phyloP scores from a whole-genome alignment of 2,113 vertebrate genomes.

The Amia ocellicauda region DNA sequence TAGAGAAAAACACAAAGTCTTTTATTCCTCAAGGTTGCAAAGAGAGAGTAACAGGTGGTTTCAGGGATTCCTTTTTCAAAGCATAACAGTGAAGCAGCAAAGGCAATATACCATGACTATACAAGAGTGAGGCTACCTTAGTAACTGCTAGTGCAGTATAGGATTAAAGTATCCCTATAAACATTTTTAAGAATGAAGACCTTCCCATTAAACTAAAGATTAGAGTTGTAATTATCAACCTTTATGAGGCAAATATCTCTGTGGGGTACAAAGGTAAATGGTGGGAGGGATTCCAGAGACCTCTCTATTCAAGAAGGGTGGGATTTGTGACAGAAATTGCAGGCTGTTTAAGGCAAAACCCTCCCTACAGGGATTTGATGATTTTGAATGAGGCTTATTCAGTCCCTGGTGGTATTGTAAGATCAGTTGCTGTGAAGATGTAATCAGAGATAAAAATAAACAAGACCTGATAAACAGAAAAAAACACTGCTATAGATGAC shows the following conservation, averaged over 20 bases:
- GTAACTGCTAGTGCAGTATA: too few relatives aligned
- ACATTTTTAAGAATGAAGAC: too few relatives aligned
- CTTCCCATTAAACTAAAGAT: too few relatives aligned
- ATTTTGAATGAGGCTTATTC: constrained; percentile 13
- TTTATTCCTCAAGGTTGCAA: too few relatives aligned
- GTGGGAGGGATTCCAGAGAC: background rate
- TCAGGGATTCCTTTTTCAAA: too few relatives aligned
- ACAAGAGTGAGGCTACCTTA: too few relatives aligned
- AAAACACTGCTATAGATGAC: too few relatives aligned
- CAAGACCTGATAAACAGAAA: background rate
- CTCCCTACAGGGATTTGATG: constrained; percentile 6
- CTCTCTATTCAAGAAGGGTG: background rate
- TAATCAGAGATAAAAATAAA: constrained; percentile 10
- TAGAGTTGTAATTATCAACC: background rate
- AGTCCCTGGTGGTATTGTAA: constrained; percentile 3
- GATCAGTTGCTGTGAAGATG: constrained; percentile 9
- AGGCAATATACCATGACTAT: too few relatives aligned
- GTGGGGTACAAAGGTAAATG: background rate
- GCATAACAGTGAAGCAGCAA: too few relatives aligned
- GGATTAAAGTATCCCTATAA: too few relatives aligned
- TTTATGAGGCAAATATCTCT: background rate
- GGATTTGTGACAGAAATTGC: background rate
- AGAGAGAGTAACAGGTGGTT: too few relatives aligned
- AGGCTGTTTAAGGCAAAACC: background rate
- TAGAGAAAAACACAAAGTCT: too few relatives aligned